phyloP scores from a whole-genome alignment of 2,113 vertebrate species.

The Phodopus roborovskii region DNA sequence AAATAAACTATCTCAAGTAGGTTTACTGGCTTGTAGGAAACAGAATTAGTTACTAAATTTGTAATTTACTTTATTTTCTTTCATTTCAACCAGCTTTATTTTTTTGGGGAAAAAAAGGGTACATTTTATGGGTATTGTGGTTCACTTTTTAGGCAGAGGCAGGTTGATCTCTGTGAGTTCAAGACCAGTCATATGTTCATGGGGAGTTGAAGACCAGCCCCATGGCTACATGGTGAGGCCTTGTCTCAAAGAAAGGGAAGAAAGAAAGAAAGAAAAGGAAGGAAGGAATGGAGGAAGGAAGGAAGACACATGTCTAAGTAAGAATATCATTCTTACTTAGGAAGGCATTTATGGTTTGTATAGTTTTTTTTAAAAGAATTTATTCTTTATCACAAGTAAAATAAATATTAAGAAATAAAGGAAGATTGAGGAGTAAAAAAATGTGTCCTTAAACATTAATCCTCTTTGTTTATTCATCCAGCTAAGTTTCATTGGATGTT shows the following conservation, averaged over 20 bases:
- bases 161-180: neutral
- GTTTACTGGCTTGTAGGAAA: conserved; percentile 18
- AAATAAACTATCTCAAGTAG: neutral
- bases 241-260: neutral
- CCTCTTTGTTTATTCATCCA: neutral
- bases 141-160: neutral
- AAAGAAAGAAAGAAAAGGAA: neutral
- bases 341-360: conserved; percentile 33
- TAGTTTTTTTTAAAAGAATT: neutral
- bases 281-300: neutral
- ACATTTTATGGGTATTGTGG: neutral
- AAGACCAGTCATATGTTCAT: neutral
- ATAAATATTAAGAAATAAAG: neutral
- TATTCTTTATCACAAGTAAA: neutral
- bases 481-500: neutral
- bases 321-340: conserved; percentile 14
- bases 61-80: neutral
- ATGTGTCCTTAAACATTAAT: neutral
- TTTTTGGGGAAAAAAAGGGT: conserved; percentile 36
- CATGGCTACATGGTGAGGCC: neutral
- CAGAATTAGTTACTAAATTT: neutral
- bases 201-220: neutral
- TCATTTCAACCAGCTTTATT: neutral
- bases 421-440: neutral
- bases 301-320: neutral